Evolutionary conservation across 2,113 vertebrate species (phyloP).

Genomic region (Dasyprocta punctata): DNA sequence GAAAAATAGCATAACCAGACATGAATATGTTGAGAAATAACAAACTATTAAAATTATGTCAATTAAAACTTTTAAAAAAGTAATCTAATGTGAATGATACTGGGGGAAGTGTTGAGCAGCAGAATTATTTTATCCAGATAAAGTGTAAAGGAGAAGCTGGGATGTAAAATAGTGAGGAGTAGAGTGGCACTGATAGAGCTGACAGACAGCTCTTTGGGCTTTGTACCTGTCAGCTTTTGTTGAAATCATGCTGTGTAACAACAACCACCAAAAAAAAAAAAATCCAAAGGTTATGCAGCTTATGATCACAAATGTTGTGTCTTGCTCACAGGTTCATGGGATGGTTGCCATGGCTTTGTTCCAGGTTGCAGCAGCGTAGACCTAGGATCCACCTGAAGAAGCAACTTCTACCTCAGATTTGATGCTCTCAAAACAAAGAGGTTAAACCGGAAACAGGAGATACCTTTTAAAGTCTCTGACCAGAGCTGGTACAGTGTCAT

Average conservation of each 20-base stretch:
- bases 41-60: background rate
- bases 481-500: too few relatives aligned
- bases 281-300: background rate
- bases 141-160: background rate
- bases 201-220: too few relatives aligned
- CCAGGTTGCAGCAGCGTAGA: too few relatives aligned
- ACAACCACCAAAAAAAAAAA: background rate
- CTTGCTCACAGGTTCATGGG: background rate
- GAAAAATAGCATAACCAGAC: background rate
- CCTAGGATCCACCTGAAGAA: background rate
- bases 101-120: background rate
- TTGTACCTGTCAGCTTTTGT: background rate
- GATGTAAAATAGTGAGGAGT: background rate
- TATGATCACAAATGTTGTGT: background rate
- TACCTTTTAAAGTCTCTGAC: background rate
- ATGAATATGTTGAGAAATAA: background rate
- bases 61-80: background rate
- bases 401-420: background rate
- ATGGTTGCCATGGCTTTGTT: background rate
- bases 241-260: background rate
- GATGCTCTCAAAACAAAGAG: background rate
- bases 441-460: background rate
- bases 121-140: background rate
- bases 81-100: background rate
- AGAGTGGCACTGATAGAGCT: background rate